A percentile compares a stretch with the other conserved stretches of the same genome.
Conservation (phyloP, 2,113 vertebrate species). For the Pomatorhinus ruficollis region DNA sequence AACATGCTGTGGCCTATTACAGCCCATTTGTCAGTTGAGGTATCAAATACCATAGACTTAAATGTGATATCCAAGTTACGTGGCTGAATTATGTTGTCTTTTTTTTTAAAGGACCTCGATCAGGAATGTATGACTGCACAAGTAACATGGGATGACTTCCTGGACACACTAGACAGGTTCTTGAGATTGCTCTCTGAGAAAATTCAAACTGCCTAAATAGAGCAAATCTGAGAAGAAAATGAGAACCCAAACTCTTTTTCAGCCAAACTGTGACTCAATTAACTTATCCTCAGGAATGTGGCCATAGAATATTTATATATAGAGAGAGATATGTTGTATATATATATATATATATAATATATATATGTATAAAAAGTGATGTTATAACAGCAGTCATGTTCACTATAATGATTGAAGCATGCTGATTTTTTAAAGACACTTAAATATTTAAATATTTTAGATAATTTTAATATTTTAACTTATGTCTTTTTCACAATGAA, state of each 20-base stretch:
- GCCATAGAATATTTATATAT: neutral
- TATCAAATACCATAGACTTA: neutral
- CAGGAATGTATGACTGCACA: neutral
- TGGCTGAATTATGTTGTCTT: neutral
- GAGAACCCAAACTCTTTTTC: neutral
- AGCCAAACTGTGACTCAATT: neutral
- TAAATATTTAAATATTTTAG: neutral
- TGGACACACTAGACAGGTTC: neutral
- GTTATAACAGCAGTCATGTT: neutral
- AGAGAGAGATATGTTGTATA: fast-evolving
- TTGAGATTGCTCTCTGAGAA: neutral
- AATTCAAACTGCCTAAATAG: neutral
- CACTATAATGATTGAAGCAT: neutral
- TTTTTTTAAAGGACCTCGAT: neutral
- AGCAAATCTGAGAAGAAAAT: neutral
- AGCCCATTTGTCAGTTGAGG: fast-evolving
- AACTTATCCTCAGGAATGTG: constrained; percentile 38
- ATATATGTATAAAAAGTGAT: neutral
- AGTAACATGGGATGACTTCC: neutral
- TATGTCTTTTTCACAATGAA: neutral
- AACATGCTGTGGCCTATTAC: fast-evolving
- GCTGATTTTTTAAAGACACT: neutral
- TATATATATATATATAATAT: neutral
- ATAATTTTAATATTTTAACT: neutral
- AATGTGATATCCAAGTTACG: fast-evolving